These are phyloP conservation scores for Apotomis turbidana DNA, from an alignment of 2,888 invertebrate genomes.

Conservation along the genomic window DNA sequence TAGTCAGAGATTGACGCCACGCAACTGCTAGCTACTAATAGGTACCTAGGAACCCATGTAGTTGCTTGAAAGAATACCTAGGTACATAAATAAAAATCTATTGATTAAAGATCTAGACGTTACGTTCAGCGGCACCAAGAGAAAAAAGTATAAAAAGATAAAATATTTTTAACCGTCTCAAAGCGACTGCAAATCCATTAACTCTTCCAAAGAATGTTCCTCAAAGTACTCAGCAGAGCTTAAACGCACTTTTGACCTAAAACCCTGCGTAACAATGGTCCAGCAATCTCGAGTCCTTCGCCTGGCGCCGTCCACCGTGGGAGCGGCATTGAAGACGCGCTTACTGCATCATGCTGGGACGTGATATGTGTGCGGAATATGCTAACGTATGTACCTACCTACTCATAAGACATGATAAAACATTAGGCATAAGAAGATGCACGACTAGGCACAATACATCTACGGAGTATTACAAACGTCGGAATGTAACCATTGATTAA, in stretches of 20 bases:
- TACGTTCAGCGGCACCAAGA: no score
- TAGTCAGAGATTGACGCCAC: no score
- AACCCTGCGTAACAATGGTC: conserved; percentile 31
- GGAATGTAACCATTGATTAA: no score
- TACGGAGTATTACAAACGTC: neutral
- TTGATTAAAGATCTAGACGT: no score
- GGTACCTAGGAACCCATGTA: no score
- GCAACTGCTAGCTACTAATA: no score
- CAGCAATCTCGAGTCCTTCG: conserved; percentile 27
- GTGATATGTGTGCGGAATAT: conserved; percentile 27
- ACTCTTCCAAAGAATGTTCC: no score
- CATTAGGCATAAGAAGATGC: neutral
- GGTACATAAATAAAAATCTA: no score
- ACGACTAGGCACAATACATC: neutral
- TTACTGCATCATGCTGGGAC: conserved; percentile 32
- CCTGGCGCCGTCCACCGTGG: conserved; percentile 66
- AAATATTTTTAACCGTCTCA: no score
- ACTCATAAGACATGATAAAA: neutral
- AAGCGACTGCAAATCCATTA: no score
- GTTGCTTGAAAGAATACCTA: no score
- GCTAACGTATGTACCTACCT: neutral
- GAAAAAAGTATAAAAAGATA: no score
- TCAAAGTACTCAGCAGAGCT: neutral
- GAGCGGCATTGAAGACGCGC: conserved; percentile 70
- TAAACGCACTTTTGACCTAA: conserved; percentile 15